Conservation (phyloP, 1,140 invertebrate genomes). For the Drosophila kurseongensis region DNA sequence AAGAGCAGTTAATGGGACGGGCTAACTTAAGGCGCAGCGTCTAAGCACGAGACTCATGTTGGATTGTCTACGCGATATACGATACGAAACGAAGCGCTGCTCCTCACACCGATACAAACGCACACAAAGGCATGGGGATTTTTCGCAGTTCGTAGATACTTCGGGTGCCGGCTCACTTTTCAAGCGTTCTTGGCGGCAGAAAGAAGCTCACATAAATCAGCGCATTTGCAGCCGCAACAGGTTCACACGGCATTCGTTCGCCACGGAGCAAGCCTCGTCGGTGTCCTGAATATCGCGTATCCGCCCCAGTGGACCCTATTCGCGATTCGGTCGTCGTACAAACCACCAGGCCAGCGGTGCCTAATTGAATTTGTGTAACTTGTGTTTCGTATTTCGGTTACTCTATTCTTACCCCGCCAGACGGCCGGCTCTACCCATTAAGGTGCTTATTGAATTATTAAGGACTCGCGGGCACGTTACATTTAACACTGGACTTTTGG, state of each 20-base stretch:
- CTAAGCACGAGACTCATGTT: conserved; percentile 78
- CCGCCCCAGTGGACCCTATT: conserved; percentile 2
- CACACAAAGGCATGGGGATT: neutral
- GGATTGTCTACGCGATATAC: conserved; percentile 54
- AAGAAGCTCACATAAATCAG: conserved; percentile 71
- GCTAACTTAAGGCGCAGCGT: conserved; percentile 34
- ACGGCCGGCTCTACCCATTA: conserved; percentile 19
- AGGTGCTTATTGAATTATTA: conserved; percentile 62
- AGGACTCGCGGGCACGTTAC: conserved; percentile 55
- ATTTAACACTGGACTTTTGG: conserved; percentile 28
- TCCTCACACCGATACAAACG: conserved; percentile 10
- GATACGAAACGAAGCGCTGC: conserved; percentile 34
- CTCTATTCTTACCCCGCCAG: conserved; percentile 24
- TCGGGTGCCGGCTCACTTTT: conserved; percentile 35
- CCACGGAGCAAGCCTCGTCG: conserved; percentile 66
- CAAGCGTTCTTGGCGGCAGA: conserved; percentile 39
- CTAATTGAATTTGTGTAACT: conserved; percentile 70
- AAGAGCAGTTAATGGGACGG: conserved; percentile 9
- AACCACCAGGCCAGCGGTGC: conserved; percentile 19
- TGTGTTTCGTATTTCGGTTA: neutral
- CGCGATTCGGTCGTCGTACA: conserved; percentile 13
- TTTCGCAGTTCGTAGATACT: conserved; percentile 20
- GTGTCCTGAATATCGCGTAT: conserved; percentile 35
- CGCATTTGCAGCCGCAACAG: conserved; percentile 68
- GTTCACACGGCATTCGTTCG: conserved; percentile 79